Conservation (phyloP, 2,113 vertebrate genomes). For the Salvelinus namaycush region DNA sequence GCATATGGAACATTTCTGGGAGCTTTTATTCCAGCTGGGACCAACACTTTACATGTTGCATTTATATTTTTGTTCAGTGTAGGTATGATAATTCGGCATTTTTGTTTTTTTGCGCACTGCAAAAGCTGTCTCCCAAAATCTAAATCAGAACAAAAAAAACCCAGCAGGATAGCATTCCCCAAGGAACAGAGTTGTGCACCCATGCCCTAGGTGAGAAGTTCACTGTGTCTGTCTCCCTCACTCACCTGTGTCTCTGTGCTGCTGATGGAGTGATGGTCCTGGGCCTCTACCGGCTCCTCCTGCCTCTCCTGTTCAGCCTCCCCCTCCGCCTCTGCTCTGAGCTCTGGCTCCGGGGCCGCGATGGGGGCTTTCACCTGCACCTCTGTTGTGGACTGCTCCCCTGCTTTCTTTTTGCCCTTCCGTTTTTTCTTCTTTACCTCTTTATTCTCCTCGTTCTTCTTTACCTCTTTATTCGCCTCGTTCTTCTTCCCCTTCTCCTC, state of each 20-base stretch:
- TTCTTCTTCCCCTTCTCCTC: not conserved
- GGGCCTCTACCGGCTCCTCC: constrained; percentile 62
- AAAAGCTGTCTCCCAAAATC: too few relatives aligned
- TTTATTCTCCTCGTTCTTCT: not conserved
- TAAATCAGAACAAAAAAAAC: too few relatives aligned
- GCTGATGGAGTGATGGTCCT: constrained; percentile 89
- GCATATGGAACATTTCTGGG: too few relatives aligned
- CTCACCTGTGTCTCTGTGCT: constrained; percentile 89
- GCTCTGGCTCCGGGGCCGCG: constrained; percentile 89
- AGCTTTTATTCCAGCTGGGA: too few relatives aligned
- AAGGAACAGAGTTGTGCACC: too few relatives aligned
- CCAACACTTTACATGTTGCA: too few relatives aligned
- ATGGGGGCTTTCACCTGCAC: constrained; percentile 70
- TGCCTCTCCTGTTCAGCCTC: constrained; percentile 81
- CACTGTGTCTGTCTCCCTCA: not conserved
- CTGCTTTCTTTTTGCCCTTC: not conserved
- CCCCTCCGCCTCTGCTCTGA: constrained; percentile 81
- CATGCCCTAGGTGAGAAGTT: too few relatives aligned
- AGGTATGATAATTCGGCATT: too few relatives aligned
- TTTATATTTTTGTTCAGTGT: too few relatives aligned
- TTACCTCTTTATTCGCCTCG: not conserved
- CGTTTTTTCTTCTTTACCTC: not conserved
- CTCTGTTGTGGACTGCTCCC: constrained; percentile 25
- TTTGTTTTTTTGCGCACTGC: too few relatives aligned
- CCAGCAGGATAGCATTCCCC: too few relatives aligned